Evolutionary conservation across 1,140 invertebrate genomes (phyloP), one percentile per base, ranked within the genome.

Genomic region (Glomeris maerens): DNA sequence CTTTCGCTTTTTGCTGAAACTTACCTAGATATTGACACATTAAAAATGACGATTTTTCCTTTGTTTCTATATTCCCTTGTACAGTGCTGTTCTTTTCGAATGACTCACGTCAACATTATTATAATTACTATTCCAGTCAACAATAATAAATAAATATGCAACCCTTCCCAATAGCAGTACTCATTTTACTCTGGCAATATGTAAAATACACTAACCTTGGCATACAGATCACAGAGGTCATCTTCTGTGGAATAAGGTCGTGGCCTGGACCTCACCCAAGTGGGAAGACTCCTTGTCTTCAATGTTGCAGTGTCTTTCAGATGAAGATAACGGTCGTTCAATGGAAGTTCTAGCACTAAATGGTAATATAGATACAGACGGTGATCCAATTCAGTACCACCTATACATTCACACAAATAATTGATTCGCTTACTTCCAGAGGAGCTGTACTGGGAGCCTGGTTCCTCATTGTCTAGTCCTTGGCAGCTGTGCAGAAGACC

Each of bases 1-100:
- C 68, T 78, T 78, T 57, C 78, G 71, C 63, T 79, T 79, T 62
- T 79, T 80, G 59, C 78, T 79, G 53, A 79, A 72, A 59, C 76
- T 79, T 3, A 50, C 49, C 49, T 50, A 25, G 7, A 46, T 36
- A n/a, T n/a, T n/a, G n/a, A 44, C 20, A 13, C 31, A 36, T 36
- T 36, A 36, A 36, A 36, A 13, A 36, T 36, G 10, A 36, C 31
- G 20, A 36, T 36, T n/a, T n/a, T n/a, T n/a, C n/a, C n/a, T n/a
- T n/a, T n/a, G n/a, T n/a, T n/a, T n/a, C n/a, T n/a, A n/a, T n/a
- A n/a, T n/a, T n/a, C n/a, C n/a, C n/a, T n/a, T n/a, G n/a, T n/a
- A n/a, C n/a, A n/a, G n/a, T n/a, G n/a, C n/a, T n/a, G n/a, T n/a
- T n/a, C n/a, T n/a, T n/a, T n/a, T n/a, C n/a, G n/a, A n/a, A n/a